Evolutionary conservation across 1,140 invertebrate genomes (phyloP), one percentile per base, ranked within the genome.

Genomic region (Bombus confusus): DNA sequence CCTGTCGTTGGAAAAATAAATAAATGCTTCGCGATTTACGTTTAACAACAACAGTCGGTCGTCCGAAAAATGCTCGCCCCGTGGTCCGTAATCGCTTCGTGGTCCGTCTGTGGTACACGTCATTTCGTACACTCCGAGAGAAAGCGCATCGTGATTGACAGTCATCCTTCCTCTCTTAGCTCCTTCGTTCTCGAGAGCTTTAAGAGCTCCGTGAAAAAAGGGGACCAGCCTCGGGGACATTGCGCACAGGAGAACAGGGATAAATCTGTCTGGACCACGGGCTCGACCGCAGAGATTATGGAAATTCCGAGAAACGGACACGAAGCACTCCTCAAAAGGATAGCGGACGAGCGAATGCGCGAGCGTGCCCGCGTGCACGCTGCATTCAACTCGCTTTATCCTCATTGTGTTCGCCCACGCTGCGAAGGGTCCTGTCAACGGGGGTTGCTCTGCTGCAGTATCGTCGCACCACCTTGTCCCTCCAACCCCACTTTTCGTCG

Each of bases 221-320:
- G 69, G 43, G 62, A 69, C n/a, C 43, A 68, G 39, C 31, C 41
- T 68, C 31, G 39, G 62, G 75, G 74, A 89, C 80, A 89, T 86
- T 84, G 88, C 81, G 74, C 64, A 31, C 76, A 66, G 57, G 78
- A 81, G 52, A n/a, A 82, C 37, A 47, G 69, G 86, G 83, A 83
- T 83, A 88, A 85, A 90, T 86, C 87, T 75, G 86, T 78, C 83
- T 80, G 83, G 86, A 64, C 71, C 69, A 52, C 41, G 59, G 41
- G 68, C 52, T 75, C 71, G 59, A 52, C 73, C 59, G 57, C 73
- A 74, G 75, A 91, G 89, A 91, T 90, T 91, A 91, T 91, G 89
- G 86, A 90, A 90, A 90, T 91, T 86, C 87, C 80, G 88, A 90
- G 86, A 83, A 86, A 91, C 77, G 74, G 81, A 69, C 68, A 69